Evolutionary conservation across 2,113 vertebrate species (phyloP), one percentile per base, ranked within the genome.

Genomic region (Aleadryas rufinucha): DNA sequence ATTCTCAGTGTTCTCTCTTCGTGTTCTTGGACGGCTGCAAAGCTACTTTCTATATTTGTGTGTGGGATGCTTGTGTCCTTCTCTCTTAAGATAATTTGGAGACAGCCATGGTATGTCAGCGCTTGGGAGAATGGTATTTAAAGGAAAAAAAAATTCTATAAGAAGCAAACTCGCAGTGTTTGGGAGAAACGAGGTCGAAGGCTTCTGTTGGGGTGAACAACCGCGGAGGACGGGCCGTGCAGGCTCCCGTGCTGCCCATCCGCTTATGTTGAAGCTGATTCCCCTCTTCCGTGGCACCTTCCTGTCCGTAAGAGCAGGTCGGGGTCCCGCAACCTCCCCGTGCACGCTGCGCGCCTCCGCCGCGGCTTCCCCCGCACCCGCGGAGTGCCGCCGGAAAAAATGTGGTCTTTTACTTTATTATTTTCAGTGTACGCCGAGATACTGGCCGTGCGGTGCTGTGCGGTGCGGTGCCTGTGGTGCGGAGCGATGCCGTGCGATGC

Each of bases 151-250:
- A 45, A 17, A 44, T 28, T 83, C 20, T 35, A 0, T 49, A 22
- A 37, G 31, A 42, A 70, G 31, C 22, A 39, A 37, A 44, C 16
- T 22, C 0, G 4, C 18, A 47, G 18, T 37, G 35, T 8, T 61
- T 6, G 8, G 41, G 27, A 21, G 19, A 12, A n/a, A 11, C 0
- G 15, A 31, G 35, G 14, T 39, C 2, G 1, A 6, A 10, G 47
- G 42, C 56, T 49, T 6, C 65, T 30, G 9, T 5, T 3, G 7
- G 5, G 37, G 22, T 10, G 15, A 41, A 16, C 9, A 19, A 11
- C 44, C 1, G 23, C 9, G 11, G 30, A 4, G 4, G 37, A 26
- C 1, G 2, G 30, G 47, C 65, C 15, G 23, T 1, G 12, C 26
- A 33, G 30, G 31, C 31, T 91, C 41, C 60, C 12, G 1, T 2